A percentile compares a stretch with the other conserved stretches of the same genome.
Conservation (phyloP, 2,113 vertebrate species). For the Urocynchramus pylzowi region DNA sequence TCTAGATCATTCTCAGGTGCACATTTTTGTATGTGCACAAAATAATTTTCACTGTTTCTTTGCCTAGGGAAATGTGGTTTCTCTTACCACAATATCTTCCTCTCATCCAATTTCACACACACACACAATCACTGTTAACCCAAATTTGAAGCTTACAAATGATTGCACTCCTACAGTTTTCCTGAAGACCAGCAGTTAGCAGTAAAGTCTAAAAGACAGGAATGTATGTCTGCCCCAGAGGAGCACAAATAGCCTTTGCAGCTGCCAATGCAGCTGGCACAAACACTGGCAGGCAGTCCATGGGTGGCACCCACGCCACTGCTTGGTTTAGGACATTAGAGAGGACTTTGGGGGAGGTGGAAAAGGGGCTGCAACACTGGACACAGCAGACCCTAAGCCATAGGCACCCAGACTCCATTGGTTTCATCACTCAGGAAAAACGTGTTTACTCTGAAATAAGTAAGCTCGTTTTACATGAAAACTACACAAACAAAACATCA, state of each 20-base stretch:
- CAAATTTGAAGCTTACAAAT: neutral
- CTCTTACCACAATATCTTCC: neutral
- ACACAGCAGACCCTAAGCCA: neutral
- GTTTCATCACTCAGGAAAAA: neutral
- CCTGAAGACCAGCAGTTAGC: neutral
- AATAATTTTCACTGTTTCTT: neutral
- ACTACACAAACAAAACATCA: neutral
- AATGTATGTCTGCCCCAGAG: neutral
- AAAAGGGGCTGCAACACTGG: neutral
- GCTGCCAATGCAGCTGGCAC: neutral
- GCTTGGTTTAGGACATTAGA: neutral
- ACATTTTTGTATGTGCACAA: neutral
- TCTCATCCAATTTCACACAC: neutral
- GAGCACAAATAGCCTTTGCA: neutral
- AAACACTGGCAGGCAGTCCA: neutral
- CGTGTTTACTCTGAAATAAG: neutral
- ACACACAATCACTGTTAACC: neutral
- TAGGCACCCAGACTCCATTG: neutral
- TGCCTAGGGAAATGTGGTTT: neutral
- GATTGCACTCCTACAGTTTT: neutral
- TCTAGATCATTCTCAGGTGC: neutral
- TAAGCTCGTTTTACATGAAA: neutral
- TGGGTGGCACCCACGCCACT: accelerated
- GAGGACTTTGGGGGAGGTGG: neutral
- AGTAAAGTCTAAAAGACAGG: neutral